phyloP scores from a whole-genome alignment of 2,113 vertebrate species.

The Caranx ignobilis region DNA sequence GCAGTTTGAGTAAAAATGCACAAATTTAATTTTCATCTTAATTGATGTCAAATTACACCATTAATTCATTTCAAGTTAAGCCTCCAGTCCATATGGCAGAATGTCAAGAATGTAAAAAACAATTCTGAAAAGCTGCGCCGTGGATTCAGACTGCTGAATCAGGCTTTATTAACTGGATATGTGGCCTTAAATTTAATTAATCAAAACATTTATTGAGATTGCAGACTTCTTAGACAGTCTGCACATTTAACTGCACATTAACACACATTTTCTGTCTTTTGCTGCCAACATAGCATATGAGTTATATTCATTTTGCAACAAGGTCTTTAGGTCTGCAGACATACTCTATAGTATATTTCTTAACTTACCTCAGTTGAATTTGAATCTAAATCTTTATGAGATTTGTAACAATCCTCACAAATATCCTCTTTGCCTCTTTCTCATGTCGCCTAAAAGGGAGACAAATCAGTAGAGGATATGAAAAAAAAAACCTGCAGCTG shows the following conservation, averaged over 20 bases:
- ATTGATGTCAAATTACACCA: not conserved
- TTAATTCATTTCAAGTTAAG: not conserved
- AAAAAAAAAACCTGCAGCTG: constrained; percentile 21
- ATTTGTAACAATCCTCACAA: not conserved
- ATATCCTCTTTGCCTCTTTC: constrained; percentile 14
- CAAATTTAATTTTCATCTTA: constrained; percentile 5
- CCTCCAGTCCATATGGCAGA: not conserved
- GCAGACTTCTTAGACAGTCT: not conserved
- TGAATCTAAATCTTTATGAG: constrained; percentile 30
- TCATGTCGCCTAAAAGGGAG: constrained; percentile 36
- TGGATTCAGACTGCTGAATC: constrained; percentile 4
- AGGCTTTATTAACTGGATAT: not conserved
- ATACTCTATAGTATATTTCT: not conserved
- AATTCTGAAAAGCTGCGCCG: not conserved
- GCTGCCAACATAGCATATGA: not conserved
- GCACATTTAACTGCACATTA: not conserved
- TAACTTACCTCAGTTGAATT: constrained; percentile 44
- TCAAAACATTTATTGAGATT: not conserved
- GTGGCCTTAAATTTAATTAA: not conserved
- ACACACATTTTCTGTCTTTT: not conserved
- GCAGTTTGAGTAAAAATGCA: not conserved
- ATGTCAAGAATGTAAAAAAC: not conserved
- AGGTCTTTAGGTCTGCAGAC: too few relatives aligned
- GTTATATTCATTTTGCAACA: not conserved
- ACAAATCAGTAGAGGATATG: constrained; percentile 14